phyloP scores from a whole-genome alignment of 2,888 invertebrate species.

The Uloborus plumipes region DNA sequence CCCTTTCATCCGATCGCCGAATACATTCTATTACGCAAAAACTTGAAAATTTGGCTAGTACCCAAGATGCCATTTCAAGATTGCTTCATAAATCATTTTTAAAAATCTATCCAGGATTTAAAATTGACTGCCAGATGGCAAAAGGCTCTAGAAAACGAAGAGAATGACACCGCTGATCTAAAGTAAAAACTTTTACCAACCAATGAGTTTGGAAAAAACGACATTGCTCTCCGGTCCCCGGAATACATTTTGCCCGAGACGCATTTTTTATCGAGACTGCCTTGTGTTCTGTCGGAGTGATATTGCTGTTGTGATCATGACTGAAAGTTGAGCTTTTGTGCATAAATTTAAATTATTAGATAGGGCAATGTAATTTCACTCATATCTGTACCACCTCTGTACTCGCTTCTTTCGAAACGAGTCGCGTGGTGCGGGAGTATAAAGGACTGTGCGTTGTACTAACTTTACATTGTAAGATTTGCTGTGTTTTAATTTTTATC shows the following conservation, averaged over 20 bases:
- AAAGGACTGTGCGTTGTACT: conserved; percentile 58
- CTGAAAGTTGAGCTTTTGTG: conserved; percentile 62
- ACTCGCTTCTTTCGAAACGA: conserved; percentile 16
- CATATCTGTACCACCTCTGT: conserved; percentile 49
- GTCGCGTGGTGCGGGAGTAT: conserved; percentile 25
- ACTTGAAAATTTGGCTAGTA: too few relatives aligned
- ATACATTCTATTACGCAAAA: too few relatives aligned
- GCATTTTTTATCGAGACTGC: conserved; percentile 55
- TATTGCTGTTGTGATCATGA: conserved; percentile 56
- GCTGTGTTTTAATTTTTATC: conserved; percentile 64
- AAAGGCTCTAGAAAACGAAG: too few relatives aligned
- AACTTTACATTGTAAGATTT: conserved; percentile 53
- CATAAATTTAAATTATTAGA: conserved; percentile 64
- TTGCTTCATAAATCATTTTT: too few relatives aligned
- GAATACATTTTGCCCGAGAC: conserved; percentile 61
- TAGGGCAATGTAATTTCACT: conserved; percentile 50
- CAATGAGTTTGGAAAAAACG: too few relatives aligned
- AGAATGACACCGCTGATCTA: too few relatives aligned
- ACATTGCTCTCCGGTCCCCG: too few relatives aligned
- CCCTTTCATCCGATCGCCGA: too few relatives aligned
- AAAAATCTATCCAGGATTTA: too few relatives aligned
- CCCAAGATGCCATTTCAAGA: too few relatives aligned
- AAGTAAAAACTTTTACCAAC: too few relatives aligned
- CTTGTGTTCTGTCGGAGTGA: conserved; percentile 51
- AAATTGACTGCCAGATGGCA: too few relatives aligned